Conservation (phyloP, 2,888 invertebrate genomes). For the Steinernema carpocapsae region DNA sequence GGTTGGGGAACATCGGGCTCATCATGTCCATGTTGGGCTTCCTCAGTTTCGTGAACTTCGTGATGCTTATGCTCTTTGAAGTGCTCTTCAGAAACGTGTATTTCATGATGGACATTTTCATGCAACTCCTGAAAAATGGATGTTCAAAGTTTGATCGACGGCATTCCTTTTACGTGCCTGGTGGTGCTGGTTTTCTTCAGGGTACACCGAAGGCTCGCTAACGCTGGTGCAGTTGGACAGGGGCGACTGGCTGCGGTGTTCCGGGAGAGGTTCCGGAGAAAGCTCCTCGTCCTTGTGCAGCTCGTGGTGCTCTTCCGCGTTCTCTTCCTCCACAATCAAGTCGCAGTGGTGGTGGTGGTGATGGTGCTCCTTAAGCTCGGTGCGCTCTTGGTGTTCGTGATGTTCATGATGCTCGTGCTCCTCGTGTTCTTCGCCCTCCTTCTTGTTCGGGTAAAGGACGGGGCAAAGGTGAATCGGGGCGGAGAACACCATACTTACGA, state of each 20-base stretch:
- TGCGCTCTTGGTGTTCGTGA: constrained; percentile 8
- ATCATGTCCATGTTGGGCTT: background rate
- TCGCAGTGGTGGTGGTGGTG: background rate
- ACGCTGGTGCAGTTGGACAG: constrained; percentile 30
- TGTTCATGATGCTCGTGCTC: background rate
- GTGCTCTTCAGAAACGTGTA: constrained; percentile 20
- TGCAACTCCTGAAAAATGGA: background rate
- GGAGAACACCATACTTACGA: constrained; percentile 19
- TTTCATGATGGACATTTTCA: background rate
- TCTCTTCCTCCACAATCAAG: background rate
- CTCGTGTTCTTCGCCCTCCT: background rate
- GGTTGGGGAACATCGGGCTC: constrained; percentile 18
- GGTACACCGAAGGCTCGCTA: constrained; percentile 8
- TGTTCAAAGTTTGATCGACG: background rate
- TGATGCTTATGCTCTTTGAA: background rate
- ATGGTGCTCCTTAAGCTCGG: constrained; percentile 24
- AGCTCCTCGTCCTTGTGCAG: background rate
- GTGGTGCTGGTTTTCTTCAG: constrained; percentile 6
- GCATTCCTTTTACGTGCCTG: background rate
- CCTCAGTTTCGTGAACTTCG: background rate
- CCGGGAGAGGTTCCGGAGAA: background rate
- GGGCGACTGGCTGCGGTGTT: constrained; percentile 17
- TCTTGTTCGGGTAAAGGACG: constrained; percentile 24
- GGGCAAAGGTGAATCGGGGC: constrained; percentile 17
- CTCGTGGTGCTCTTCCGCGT: background rate